Conservation (phyloP, 2,888 invertebrate species). For the Cosmorhoe ocellata region DNA sequence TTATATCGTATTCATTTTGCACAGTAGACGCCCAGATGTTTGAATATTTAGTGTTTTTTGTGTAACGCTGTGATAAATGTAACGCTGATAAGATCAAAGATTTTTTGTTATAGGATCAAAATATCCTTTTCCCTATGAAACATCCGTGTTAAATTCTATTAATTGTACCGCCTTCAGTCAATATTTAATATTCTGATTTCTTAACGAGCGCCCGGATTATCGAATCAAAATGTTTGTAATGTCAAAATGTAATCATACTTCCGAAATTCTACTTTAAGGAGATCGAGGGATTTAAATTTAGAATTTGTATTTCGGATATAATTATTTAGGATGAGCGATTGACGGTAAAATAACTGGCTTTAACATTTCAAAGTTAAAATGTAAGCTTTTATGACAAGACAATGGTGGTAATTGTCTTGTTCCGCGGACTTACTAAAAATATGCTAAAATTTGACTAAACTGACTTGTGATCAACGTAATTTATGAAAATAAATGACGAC, state of each 20-base stretch:
- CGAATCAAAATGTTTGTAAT: constrained; percentile 24
- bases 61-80: too few relatives aligned
- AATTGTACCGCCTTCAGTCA: constrained; percentile 7
- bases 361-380: not conserved
- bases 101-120: not conserved
- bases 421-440: too few relatives aligned
- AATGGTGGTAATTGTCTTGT: too few relatives aligned
- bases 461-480: too few relatives aligned
- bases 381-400: too few relatives aligned
- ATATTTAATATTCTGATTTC: constrained; percentile 26
- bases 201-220: constrained; percentile 21
- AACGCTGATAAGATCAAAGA: not conserved
- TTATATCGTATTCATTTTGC: too few relatives aligned
- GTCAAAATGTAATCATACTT: constrained; percentile 12
- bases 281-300: constrained; percentile 3
- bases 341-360: not conserved
- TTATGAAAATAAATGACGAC: too few relatives aligned
- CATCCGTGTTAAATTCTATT: constrained; percentile 1
- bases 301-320: not conserved
- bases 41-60: too few relatives aligned
- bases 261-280: too few relatives aligned
- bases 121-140: not conserved
- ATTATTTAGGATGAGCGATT: not conserved
- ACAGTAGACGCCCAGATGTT: too few relatives aligned
- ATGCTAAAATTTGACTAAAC: too few relatives aligned